Conservation (phyloP, 2,888 invertebrate genomes). For the Hydraecia micacea region DNA sequence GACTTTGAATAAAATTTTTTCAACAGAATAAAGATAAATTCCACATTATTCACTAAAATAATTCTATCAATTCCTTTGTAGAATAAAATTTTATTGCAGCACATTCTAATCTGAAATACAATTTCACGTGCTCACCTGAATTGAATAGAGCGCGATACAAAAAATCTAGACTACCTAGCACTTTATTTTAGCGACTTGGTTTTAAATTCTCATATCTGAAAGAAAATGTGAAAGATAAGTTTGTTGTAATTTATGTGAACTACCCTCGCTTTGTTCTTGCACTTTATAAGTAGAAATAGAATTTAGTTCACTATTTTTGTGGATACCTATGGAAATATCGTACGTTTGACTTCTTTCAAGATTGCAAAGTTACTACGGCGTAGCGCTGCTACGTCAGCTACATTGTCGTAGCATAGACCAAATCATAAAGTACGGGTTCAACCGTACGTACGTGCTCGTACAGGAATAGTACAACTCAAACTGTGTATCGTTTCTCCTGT, state of each 20-base stretch:
- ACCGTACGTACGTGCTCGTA: background rate
- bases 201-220: conserved; percentile 59
- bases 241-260: conserved; percentile 61
- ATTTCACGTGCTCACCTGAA: conserved; percentile 32
- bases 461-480: background rate
- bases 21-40: background rate
- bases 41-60: conserved; percentile 12
- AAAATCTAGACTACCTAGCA: conserved; percentile 37
- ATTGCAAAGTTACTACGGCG: background rate
- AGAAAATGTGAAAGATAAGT: conserved; percentile 65
- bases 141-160: conserved; percentile 48
- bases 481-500: background rate
- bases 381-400: background rate
- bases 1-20: no score
- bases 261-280: conserved; percentile 55
- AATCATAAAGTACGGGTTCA: background rate
- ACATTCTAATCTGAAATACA: conserved; percentile 42
- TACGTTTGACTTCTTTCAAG: background rate
- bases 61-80: conserved; percentile 21
- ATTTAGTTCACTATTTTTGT: conserved; percentile 35
- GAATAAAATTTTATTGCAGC: conserved; percentile 35
- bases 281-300: conserved; percentile 46
- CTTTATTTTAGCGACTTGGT: conserved; percentile 48
- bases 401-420: background rate
- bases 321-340: background rate